phyloP scores from a whole-genome alignment of 2,113 vertebrate species.

The Pluvianellus socialis region DNA sequence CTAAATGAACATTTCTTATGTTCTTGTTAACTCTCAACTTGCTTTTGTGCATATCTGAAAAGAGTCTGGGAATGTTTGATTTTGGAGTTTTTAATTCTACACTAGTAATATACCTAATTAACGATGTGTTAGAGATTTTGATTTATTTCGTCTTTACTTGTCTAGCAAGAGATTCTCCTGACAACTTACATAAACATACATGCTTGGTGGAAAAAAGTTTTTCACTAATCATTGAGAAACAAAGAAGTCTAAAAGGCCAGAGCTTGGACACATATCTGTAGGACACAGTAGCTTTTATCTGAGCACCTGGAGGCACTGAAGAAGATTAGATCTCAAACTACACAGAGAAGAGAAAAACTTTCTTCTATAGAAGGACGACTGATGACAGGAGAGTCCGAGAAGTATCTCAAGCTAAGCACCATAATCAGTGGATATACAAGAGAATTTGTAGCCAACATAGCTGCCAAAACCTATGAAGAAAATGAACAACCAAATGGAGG shows the following conservation, averaged over 20 bases:
- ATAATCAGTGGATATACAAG: not conserved
- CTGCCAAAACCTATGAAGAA: not conserved
- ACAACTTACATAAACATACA: not conserved
- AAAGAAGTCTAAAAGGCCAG: not conserved
- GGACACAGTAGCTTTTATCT: not conserved
- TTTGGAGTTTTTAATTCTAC: not conserved
- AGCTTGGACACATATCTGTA: not conserved
- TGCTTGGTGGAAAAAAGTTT: not conserved
- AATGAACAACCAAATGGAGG: accelerated
- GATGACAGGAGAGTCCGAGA: not conserved
- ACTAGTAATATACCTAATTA: not conserved
- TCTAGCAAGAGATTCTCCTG: not conserved
- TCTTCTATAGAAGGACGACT: not conserved
- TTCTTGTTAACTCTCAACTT: not conserved
- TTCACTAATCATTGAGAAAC: not conserved
- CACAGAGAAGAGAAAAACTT: not conserved
- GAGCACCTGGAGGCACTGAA: not conserved
- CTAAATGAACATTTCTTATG: not conserved
- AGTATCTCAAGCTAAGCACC: not conserved
- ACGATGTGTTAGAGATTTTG: not conserved
- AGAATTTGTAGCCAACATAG: not conserved
- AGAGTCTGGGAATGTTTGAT: not conserved
- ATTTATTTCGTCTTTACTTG: not conserved
- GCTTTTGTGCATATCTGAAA: not conserved
- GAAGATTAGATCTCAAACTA: not conserved